These are phyloP conservation scores for Lamellibrachia satsuma DNA, from an alignment of 2,888 invertebrate genomes.

Conservation along the genomic window DNA sequence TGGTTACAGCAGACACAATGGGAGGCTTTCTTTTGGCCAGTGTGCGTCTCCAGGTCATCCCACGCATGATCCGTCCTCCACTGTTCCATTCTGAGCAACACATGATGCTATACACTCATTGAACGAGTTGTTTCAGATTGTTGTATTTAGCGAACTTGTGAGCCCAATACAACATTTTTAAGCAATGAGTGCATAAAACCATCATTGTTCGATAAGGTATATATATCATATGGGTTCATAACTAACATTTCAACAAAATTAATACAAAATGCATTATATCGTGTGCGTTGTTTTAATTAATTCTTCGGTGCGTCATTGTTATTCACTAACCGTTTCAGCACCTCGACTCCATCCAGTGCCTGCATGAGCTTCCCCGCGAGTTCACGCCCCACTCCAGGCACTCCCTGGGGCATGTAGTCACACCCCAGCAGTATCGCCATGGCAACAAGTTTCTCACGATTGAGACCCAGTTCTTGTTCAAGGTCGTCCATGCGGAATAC, in stretches of 20 bases:
- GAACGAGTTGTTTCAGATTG: too few relatives aligned
- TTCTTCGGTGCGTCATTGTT: background rate
- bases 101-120: too few relatives aligned
- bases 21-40: background rate
- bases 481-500: constrained; percentile 77
- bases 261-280: too few relatives aligned
- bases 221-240: too few relatives aligned
- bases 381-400: constrained; percentile 81
- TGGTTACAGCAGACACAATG: background rate
- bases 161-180: too few relatives aligned
- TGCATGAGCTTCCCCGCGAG: constrained; percentile 72
- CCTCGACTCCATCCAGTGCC: constrained; percentile 42
- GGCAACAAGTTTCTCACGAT: constrained; percentile 83
- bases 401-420: constrained; percentile 80
- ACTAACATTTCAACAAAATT: too few relatives aligned
- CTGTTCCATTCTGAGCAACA: background rate
- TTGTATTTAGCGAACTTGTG: too few relatives aligned
- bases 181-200: too few relatives aligned
- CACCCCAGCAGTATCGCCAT: constrained; percentile 87
- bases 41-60: background rate
- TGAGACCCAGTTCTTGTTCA: constrained; percentile 75
- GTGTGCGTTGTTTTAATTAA: too few relatives aligned
- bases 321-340: constrained; percentile 48
- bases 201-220: too few relatives aligned
- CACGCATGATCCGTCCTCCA: background rate